Evolutionary conservation across 2,797 vertebrate genomes (phyloP).

Genomic region (Erithacus rubecula): DNA sequence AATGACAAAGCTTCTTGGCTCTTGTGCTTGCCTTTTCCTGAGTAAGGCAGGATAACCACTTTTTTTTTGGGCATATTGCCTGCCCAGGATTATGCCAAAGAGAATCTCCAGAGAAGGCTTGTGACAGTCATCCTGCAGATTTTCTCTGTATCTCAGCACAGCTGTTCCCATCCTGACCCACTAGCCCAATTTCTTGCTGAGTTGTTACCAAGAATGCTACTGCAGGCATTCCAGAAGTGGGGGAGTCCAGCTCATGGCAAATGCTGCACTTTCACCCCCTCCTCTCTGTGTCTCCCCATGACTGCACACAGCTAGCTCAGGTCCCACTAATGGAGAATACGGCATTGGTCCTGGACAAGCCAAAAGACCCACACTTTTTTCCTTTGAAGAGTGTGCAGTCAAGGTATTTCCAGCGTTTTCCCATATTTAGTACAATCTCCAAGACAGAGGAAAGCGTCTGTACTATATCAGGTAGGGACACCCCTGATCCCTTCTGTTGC

Average conservation of each 20-base stretch:
- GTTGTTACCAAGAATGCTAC: not conserved
- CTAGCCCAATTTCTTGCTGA: conserved; percentile 11
- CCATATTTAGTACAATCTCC: not conserved
- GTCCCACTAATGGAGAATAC: not conserved
- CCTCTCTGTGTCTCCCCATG: not conserved
- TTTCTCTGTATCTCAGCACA: not conserved
- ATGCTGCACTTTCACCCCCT: not conserved
- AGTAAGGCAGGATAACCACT: not conserved
- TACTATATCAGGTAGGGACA: not conserved
- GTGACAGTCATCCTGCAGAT: not conserved
- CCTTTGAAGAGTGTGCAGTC: not conserved
- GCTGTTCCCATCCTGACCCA: conserved; percentile 33
- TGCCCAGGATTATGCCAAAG: not conserved
- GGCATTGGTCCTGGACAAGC: not conserved
- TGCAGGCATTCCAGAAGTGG: conserved; percentile 9
- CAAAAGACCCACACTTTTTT: not conserved
- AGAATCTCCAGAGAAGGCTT: not conserved
- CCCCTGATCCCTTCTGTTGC: not conserved
- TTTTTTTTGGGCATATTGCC: not conserved
- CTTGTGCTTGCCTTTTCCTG: not conserved
- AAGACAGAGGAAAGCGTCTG: not conserved
- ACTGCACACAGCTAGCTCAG: not conserved
- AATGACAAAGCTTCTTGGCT: conserved; percentile 10
- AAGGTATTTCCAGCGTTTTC: not conserved
- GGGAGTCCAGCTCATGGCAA: not conserved